Conservation (phyloP, 2,113 vertebrate genomes). For the Tetrao urogallus region DNA sequence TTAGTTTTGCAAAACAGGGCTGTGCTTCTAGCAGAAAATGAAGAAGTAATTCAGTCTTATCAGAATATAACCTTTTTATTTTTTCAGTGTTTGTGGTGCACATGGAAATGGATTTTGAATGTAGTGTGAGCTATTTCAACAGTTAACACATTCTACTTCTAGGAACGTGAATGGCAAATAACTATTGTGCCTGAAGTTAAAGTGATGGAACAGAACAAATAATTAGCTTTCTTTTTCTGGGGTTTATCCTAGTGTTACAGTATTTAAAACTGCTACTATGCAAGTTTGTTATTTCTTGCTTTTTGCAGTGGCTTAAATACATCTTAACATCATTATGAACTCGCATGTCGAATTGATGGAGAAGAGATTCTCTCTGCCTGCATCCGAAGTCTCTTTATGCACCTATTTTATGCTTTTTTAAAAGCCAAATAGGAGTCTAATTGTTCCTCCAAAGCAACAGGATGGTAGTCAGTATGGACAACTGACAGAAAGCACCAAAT, state of each 20-base stretch:
- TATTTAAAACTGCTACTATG: neutral
- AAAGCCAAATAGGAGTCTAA: neutral
- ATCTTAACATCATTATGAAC: neutral
- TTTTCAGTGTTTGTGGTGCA: neutral
- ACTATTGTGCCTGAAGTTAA: neutral
- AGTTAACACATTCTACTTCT: neutral
- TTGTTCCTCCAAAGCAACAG: neutral
- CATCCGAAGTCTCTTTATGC: neutral
- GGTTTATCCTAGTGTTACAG: neutral
- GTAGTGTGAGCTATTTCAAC: neutral
- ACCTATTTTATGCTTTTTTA: neutral
- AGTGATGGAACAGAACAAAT: neutral
- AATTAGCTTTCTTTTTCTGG: neutral
- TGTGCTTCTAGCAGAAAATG: neutral
- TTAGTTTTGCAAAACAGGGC: neutral
- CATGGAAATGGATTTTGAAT: neutral
- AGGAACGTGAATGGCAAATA: neutral
- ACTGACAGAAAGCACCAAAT: neutral
- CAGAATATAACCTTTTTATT: neutral
- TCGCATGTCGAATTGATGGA: neutral
- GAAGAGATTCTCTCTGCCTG: neutral
- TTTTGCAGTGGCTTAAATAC: neutral
- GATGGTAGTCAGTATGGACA: neutral
- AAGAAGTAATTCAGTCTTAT: neutral
- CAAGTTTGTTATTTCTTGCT: neutral